Evolutionary conservation across 2,888 invertebrate species (phyloP).

Genomic region (Petrolisthes manimaculis): DNA sequence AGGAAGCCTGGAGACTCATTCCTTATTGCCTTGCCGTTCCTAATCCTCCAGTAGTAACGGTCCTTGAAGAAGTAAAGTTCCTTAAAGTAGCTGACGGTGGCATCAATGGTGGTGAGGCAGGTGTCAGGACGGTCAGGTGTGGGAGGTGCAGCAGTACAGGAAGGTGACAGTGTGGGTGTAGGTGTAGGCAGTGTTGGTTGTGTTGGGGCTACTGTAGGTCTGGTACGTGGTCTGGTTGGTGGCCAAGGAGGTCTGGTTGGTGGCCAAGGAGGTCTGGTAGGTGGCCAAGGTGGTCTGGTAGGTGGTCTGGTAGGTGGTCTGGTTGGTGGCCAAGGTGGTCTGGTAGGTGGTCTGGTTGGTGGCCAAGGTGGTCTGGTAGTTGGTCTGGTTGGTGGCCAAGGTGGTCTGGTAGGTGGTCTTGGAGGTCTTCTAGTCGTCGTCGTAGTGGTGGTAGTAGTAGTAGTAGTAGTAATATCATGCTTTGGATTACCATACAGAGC

Average conservation of each 20-base stretch:
- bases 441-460: not conserved
- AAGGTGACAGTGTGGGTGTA: not conserved
- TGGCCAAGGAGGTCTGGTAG: constrained; percentile 21
- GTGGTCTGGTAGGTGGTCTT: not conserved
- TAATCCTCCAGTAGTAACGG: constrained; percentile 90
- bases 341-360: not conserved
- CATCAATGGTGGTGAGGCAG: constrained; percentile 90
- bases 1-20: constrained; percentile 79
- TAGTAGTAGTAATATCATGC: not conserved
- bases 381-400: not conserved
- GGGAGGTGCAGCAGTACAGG: constrained; percentile 1
- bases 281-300: not conserved
- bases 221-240: not conserved
- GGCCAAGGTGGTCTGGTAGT: not conserved
- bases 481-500: constrained; percentile 67
- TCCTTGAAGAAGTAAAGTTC: constrained; percentile 78
- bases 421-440: not conserved
- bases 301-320: constrained; percentile 11
- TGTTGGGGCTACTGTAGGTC: not conserved
- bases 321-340: constrained; percentile 1
- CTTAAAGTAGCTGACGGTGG: constrained; percentile 87
- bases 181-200: not conserved
- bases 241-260: constrained; percentile 15
- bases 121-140: constrained; percentile 77
- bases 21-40: not conserved